phyloP scores from a whole-genome alignment of 2,797 vertebrate genomes.

The Acipenser ruthenus region DNA sequence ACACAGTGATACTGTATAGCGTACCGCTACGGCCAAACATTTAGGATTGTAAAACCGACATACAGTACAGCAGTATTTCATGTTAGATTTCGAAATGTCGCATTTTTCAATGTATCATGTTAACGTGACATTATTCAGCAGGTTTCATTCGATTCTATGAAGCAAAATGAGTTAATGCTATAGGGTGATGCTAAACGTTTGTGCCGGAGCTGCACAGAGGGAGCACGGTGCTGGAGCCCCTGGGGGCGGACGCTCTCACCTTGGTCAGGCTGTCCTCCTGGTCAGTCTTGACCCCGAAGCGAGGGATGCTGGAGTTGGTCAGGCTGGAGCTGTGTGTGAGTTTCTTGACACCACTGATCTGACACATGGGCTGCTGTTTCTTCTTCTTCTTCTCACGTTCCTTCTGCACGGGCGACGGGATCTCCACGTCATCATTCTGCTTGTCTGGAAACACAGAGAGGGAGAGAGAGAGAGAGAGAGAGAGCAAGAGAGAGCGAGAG shows the following conservation, averaged over 20 bases:
- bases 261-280: conserved; percentile 77
- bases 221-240: too few species aligned
- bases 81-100: too few species aligned
- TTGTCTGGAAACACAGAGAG: conserved; percentile 64
- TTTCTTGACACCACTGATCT: conserved; percentile 85
- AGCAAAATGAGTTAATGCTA: background rate
- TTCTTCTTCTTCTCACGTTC: conserved; percentile 64
- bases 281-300: conserved; percentile 81
- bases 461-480: conserved; percentile 5
- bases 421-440: conserved; percentile 89
- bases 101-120: too few species aligned
- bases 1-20: too few species aligned
- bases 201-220: background rate
- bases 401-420: conserved; percentile 76
- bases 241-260: conserved; percentile 41
- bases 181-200: background rate
- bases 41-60: too few species aligned
- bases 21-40: too few species aligned
- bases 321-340: conserved; percentile 72
- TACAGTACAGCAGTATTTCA: too few species aligned
- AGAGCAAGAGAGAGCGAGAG: conserved; percentile 12
- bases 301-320: conserved; percentile 67
- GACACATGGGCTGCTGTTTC: conserved; percentile 70
- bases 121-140: too few species aligned
- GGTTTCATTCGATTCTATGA: too few species aligned